Base-by-base conservation (phyloP, 2,888 invertebrate genomes). In the Lasioglossum lativentre region DNA sequence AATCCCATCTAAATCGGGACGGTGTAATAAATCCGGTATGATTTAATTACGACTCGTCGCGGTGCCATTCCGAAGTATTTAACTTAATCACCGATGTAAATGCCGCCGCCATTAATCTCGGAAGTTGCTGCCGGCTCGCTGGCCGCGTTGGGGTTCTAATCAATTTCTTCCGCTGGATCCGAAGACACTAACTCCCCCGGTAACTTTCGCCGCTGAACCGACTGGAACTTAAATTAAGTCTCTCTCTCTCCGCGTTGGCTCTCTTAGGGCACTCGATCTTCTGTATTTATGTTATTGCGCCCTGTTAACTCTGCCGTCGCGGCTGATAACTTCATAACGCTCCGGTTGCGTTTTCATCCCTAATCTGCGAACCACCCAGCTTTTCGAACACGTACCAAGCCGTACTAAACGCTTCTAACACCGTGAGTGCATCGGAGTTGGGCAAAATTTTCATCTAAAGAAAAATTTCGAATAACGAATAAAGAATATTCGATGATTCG, bases 21-120 rank as follows among this genome's bases (percentile, higher is more conserved):
- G 56, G 77, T 71, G 86, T 80, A 79, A 89, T 87, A 85, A 90
- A 90, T 83, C 88, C 82, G 45, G 71, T 71, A 78, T 82, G 86
- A 90, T 90, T 87, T 85, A 86, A 90, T 90, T 88, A 90, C 78
- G 76, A 75, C 75, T 78, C 75, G 89, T 80, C 79, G 80, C 81
- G 71, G 78, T 68, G 71, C 82, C 70, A n/a, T 87, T 89, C 82
- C 80, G 47, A 76, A 78, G 85, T 89, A 79, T 85, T 87, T 82
- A 82, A 82, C 84, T 88, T 75, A 82, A 89, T 89, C 86, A 86
- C 74, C 73, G 80, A 75, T 78, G 80, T 77, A 81, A 81, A 83
- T 75, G 73, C 85, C 66, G 72, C 68, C 82, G 68, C 73, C 70
- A 73, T 86, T 86, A 86, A 86, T 86, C 86, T 68, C 59, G 2